Conservation (phyloP, 2,113 vertebrate genomes). For the Gavialis gangeticus region DNA sequence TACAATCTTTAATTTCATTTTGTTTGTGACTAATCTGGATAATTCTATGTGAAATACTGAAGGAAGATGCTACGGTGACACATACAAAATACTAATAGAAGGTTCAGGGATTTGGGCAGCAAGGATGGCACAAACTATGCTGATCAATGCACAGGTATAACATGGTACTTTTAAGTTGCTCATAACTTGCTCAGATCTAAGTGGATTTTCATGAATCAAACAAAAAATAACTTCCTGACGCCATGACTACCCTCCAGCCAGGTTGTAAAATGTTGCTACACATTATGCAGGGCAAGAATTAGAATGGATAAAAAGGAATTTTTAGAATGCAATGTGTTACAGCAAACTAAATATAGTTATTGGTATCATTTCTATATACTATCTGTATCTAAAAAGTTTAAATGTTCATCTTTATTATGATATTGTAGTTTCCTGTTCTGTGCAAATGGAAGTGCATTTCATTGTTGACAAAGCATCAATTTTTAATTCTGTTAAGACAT, state of each 20-base stretch:
- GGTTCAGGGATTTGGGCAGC: rapidly evolving
- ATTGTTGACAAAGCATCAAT: conserved; percentile 80
- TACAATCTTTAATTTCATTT: background rate
- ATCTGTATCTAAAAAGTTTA: background rate
- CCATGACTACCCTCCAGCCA: background rate
- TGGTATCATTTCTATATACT: background rate
- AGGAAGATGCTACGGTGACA: background rate
- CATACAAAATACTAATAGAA: rapidly evolving
- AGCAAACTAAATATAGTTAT: background rate
- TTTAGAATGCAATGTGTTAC: background rate
- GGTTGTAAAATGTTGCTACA: background rate
- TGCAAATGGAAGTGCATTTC: conserved; percentile 63
- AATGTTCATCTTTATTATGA: background rate
- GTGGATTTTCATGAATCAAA: background rate
- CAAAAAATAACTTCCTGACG: background rate
- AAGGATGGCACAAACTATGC: rapidly evolving
- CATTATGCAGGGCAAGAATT: background rate
- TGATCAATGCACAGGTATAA: background rate
- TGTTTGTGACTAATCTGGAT: background rate
- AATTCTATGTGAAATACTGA: background rate
- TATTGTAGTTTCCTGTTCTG: conserved; percentile 54
- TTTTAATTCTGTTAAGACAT: conserved; percentile 74
- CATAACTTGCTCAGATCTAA: background rate
- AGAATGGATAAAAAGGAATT: background rate
- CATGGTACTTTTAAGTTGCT: background rate